Evolutionary conservation across 2,888 invertebrate species (phyloP), one percentile per base, ranked within the genome.

Genomic region (Magallana nippona): DNA sequence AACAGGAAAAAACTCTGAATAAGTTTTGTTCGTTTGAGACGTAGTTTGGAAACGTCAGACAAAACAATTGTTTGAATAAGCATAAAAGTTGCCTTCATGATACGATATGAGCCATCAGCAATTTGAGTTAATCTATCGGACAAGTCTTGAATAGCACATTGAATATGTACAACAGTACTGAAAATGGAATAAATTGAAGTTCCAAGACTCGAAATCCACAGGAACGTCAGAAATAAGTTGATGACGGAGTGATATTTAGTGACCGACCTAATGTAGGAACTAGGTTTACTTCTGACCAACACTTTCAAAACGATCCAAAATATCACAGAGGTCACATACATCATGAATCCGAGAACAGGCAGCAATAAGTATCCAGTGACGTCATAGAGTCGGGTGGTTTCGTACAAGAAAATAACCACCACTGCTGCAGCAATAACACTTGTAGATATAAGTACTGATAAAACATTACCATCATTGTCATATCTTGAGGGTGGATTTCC

Each of bases 11-110:
- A 60, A 10, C 60, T 10, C n/a, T 60, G 60, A 60, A 60, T 19
- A 19, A 5, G n/a, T 60, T 10, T 60, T n/a, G n/a, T 60, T 1
- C n/a, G 10, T n/a, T 5, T 60, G 19, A 60, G n/a, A 1, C 19
- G 60, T 19, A 60, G 11, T 60, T 19, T 60, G 60, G 60, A 60
- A 60, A 60, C 2, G 10, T 17, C 19, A 17, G 60, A 60, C 19
- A 60, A 60, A 10, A 60, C 60, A 60, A 60, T 60, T 10, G 60
- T 60, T 60, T 60, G 60, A 19, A 60, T 60, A 60, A 60, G 60
- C 19, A 17, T 19, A 60, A 60, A 60, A 15, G 19, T n/a, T 60
- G 60, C n/a, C 19, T 60, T n/a, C 19, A n/a, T 19, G 10, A 60
- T 3, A 19, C n/a, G 60, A 60, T 19, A 60, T 17, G 19, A 10